These are phyloP conservation scores for Rhinoptilus africanus DNA, from an alignment of 2,113 vertebrate genomes.

Conservation along the genomic window DNA sequence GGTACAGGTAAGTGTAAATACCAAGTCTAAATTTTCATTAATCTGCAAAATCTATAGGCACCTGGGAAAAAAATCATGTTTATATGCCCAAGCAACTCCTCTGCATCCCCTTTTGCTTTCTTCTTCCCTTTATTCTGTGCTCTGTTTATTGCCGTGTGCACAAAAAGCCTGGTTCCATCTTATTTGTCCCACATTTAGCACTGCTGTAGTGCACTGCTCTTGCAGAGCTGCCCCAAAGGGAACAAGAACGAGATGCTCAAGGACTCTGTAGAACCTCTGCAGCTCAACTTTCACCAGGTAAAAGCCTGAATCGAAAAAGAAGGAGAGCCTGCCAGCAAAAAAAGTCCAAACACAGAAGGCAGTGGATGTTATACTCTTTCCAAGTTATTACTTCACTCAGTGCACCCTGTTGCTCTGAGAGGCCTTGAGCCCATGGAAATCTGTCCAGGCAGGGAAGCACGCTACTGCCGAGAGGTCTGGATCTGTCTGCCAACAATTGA, in stretches of 20 bases:
- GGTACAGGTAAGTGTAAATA: background rate
- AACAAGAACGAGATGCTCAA: background rate
- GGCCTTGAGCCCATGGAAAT: background rate
- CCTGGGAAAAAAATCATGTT: background rate
- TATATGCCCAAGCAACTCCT: background rate
- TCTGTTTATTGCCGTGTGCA: background rate
- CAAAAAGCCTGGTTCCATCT: background rate
- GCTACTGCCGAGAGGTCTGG: background rate
- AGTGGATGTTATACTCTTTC: background rate
- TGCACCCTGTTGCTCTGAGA: background rate
- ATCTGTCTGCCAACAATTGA: background rate
- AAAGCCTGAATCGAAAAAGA: background rate
- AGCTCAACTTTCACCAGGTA: background rate
- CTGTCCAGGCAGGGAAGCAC: background rate
- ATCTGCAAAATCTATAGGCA: background rate
- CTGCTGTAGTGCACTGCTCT: background rate
- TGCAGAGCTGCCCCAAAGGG: background rate
- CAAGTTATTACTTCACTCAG: slow-evolving; percentile 33
- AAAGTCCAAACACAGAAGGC: background rate
- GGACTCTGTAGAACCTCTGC: background rate
- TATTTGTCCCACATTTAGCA: background rate
- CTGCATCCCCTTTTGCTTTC: background rate
- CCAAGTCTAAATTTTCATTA: background rate
- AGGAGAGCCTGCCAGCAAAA: background rate
- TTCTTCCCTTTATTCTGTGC: background rate